A percentile compares a stretch with the other conserved stretches of the same genome.
Conservation (phyloP, 2,888 invertebrate genomes). For the Lepidocyrtinus sp. region DNA sequence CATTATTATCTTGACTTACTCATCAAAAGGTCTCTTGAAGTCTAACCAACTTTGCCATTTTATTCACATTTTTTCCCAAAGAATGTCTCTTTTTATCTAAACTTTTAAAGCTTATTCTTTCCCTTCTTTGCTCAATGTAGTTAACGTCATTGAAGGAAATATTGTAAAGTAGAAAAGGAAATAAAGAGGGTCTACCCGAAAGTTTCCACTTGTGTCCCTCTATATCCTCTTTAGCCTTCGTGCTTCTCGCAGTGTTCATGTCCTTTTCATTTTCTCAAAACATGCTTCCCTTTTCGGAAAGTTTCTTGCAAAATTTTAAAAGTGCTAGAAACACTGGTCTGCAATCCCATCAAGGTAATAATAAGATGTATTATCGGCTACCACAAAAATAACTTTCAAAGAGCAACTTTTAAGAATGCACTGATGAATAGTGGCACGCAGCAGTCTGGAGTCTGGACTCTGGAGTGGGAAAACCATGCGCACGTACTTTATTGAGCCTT, state of each 20-base stretch:
- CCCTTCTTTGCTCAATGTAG: not conserved
- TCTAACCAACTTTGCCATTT: not conserved
- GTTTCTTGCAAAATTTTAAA: conserved; percentile 2
- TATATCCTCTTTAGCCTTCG: not conserved
- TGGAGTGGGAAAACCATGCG: too few species aligned
- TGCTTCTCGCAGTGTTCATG: not conserved
- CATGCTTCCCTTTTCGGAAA: conserved; percentile 17
- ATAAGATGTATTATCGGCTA: too few species aligned
- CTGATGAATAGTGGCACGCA: not conserved
- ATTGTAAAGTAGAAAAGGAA: not conserved
- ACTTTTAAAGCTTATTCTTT: not conserved
- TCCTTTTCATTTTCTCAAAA: conserved; percentile 39
- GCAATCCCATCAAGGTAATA: not conserved
- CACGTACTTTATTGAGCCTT: too few species aligned
- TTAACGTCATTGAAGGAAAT: conserved; percentile 44
- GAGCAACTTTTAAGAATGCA: not conserved
- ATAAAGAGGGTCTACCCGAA: not conserved
- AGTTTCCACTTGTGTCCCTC: not conserved
- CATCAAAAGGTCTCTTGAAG: not conserved
- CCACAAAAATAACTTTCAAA: not conserved
- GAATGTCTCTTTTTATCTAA: not conserved
- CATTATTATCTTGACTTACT: not conserved
- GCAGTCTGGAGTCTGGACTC: too few species aligned
- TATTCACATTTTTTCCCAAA: not conserved
- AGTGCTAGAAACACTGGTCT: not conserved